Evolutionary conservation across 2,888 invertebrate genomes (phyloP), one percentile per base, ranked within the genome.

Genomic region (Athalia cordata): DNA sequence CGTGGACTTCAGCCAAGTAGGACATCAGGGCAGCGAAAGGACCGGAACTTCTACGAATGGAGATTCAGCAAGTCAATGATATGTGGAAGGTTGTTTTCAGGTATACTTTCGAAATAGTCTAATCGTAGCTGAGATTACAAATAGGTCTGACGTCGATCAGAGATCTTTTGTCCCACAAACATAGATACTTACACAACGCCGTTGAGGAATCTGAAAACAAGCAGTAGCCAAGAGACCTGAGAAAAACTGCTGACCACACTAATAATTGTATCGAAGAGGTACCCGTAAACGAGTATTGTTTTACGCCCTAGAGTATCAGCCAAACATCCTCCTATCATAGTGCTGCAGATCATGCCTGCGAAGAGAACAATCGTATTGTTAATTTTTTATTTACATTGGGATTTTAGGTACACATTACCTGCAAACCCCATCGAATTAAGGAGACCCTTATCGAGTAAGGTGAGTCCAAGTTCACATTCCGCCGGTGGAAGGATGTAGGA

Each of bases 381-480:
- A 11, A 55, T 11, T 55, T 29, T 55, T 55, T n/a, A n/a, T 29
- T 52, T 11, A 43, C 50, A 6, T 50, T 5, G 50, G 4, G 50
- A 29, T 29, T 29, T 29, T 2, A 29, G 29, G 29, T 55, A 9
- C 29, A n/a, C 3, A 5, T 87, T 82, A 92, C 93, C 93, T 84
- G 92, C 88, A 86, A 92, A 93, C 43, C 93, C 92, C 82, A 93
- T 88, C 0, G 93, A 93, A 0, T 92, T 92, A 7, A 93, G 90
- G 5, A 93, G 90, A 0, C 93, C 93, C 83, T 92, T 93, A 87
- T 93, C 91, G 3, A 91, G 87, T 81, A 92, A 88, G 6, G 87
- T 89, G 82, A 93, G 88, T 6, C 87, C 85, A 50, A 93, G 90
- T 83, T 93, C 93, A 82, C 93, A 93, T 61, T 91, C 91, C 15